Evolutionary conservation across 2,113 vertebrate genomes (phyloP).

Genomic region (Neotoma lepida): DNA sequence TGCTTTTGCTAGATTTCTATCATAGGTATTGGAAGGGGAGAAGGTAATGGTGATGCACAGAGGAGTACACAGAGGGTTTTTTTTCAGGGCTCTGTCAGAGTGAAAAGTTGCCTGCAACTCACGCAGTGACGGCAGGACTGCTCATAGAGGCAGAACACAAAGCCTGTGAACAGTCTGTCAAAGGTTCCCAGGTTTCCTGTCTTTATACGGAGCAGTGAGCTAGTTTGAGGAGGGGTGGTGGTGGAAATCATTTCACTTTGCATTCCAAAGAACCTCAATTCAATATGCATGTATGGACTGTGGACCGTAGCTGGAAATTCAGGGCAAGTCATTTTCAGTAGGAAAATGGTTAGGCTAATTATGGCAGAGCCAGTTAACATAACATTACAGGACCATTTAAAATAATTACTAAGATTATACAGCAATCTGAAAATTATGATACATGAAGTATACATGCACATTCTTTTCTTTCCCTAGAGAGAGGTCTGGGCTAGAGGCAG

Average conservation of each 20-base stretch:
- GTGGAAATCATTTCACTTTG: background rate
- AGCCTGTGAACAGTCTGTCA: background rate
- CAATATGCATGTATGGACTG: background rate
- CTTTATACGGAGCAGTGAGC: background rate
- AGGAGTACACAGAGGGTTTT: background rate
- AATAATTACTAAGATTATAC: constrained; percentile 60
- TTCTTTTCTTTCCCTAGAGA: constrained; percentile 33
- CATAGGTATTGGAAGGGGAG: background rate
- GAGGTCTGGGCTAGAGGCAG: background rate
- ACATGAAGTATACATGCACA: constrained; percentile 8
- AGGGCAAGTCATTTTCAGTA: constrained; percentile 59
- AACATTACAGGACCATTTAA: constrained; percentile 54
- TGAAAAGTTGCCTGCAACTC: background rate
- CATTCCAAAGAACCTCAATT: background rate
- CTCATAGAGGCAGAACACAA: background rate
- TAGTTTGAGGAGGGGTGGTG: background rate
- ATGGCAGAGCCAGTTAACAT: constrained; percentile 51
- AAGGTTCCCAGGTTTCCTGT: background rate
- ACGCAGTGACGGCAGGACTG: background rate
- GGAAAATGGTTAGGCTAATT: constrained; percentile 58
- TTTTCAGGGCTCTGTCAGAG: background rate
- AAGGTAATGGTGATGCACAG: background rate
- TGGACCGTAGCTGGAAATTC: constrained; percentile 18
- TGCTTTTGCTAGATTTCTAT: background rate
- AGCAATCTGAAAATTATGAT: constrained; percentile 55